Percentiles rank a stretch among this genome's conserved stretches.
phyloP scores from a whole-genome alignment of 92 coral and sea anemone species.

The Palythoa grandiflora region DNA sequence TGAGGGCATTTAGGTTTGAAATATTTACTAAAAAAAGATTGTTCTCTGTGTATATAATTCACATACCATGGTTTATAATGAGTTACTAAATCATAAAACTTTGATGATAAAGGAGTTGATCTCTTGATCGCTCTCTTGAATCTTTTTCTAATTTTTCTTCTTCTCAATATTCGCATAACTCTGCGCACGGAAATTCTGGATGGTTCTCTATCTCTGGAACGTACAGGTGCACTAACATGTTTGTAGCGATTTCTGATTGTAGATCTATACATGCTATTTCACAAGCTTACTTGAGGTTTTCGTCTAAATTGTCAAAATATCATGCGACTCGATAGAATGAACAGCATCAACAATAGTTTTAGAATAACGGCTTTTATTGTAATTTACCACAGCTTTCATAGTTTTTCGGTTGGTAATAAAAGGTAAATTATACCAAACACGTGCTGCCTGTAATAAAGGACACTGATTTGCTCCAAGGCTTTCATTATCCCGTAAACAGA shows the following conservation, averaged over 20 bases:
- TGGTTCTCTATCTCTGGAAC: conserved; percentile 57
- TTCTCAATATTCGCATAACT: conserved; percentile 48
- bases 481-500: too few relatives aligned
- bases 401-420: conserved; percentile 44
- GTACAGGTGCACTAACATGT: conserved; percentile 15
- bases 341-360: conserved; percentile 20
- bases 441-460: conserved; percentile 8
- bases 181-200: conserved; percentile 54
- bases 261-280: conserved; percentile 34
- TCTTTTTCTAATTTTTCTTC: conserved; percentile 49
- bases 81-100: conserved; percentile 41
- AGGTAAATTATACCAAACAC: conserved; percentile 27
- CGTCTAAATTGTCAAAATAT: conserved; percentile 12
- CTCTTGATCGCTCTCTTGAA: conserved; percentile 27
- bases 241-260: conserved; percentile 51
- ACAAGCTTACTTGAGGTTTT: conserved; percentile 30
- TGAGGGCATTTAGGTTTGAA: conserved; percentile 20
- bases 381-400: conserved; percentile 55
- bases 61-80: conserved; percentile 46
- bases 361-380: conserved; percentile 21
- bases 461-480: too few relatives aligned
- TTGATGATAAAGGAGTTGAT: conserved; percentile 56
- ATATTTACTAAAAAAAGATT: conserved; percentile 43
- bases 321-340: conserved; percentile 19
- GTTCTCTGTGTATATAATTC: conserved; percentile 42